Conservation (phyloP, 2,797 vertebrate genomes). For the Buceros bicornis region DNA sequence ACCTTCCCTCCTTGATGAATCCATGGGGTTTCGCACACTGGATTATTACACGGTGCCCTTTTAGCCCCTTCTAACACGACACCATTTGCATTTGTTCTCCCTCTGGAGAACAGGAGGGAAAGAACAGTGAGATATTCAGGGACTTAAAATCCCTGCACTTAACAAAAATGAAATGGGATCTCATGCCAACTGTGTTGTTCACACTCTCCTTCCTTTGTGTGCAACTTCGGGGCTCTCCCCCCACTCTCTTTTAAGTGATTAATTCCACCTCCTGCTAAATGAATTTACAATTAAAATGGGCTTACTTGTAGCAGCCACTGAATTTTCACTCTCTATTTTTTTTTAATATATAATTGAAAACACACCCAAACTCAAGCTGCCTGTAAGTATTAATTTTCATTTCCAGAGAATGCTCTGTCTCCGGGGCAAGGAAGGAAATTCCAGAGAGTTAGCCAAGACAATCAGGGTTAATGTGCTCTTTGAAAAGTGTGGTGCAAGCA, state of each 20-base stretch:
- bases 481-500: constrained; percentile 55
- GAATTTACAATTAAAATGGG: constrained; percentile 66
- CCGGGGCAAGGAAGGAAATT: constrained; percentile 77
- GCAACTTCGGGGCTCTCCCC: not conserved
- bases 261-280: constrained; percentile 64
- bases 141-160: constrained; percentile 61
- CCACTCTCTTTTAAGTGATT: not conserved
- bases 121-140: constrained; percentile 70
- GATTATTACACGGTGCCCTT: constrained; percentile 70
- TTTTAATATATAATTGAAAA: constrained; percentile 69
- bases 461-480: constrained; percentile 74
- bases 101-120: constrained; percentile 62
- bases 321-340: constrained; percentile 24
- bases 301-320: constrained; percentile 66
- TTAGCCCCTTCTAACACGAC: constrained; percentile 67
- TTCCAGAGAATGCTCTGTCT: constrained; percentile 71
- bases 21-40: not conserved
- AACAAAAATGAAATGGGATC: constrained; percentile 67
- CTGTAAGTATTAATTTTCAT: constrained; percentile 77
- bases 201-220: constrained; percentile 16
- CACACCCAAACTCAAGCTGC: constrained; percentile 56
- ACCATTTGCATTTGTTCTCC: constrained; percentile 70
- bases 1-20: constrained; percentile 63
- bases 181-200: constrained; percentile 55
- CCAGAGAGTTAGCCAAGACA: constrained; percentile 76